Base-by-base conservation (phyloP, 2,113 vertebrate genomes). In the Bucco capensis region DNA sequence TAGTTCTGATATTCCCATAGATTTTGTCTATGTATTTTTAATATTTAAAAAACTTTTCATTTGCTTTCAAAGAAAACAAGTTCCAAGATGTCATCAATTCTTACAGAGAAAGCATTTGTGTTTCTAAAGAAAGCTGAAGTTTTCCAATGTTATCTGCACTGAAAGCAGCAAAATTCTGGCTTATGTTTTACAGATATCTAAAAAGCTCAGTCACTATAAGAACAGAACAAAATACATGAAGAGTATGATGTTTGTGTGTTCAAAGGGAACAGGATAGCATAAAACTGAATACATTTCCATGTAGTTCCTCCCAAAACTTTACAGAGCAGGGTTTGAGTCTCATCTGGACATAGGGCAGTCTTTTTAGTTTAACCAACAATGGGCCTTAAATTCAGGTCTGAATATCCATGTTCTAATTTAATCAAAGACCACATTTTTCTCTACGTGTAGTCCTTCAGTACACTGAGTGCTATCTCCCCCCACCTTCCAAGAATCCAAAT, bases 41-140 rank as follows among this genome's bases (percentile, higher is more conserved):
- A 67, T 37, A 81, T 86, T 74, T 64, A 47, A 89, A 92, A 80
- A 49, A n/a, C 13, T 70, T 86, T 42, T 61, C 17, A 28, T 66
- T 65, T 91, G 5, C 12, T 1, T 81, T 74, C 35, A 44, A 88
- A 61, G 53, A 60, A 80, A 72, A 50, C 8, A 22, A 67, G 81
- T 46, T 90, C 83, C 65, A 64, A 90, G 25, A 49, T 75, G 28
- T 72, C 72, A 77, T 35, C 56, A 72, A 5, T 47, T 84, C 25
- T 17, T 71, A 21, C 49, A 66, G 16, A 76, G 44, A 23, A 83
- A 88, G 5, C 2, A 33, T 67, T 86, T 50, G n/a, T 90, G 6
- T 51, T 88, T 35, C 57, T 65, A 33, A 54, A 78, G 56, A 69
- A 86, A 64, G 21, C 3, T 49, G 18, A 69, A 40, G 17, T 61